Evolutionary conservation across 2,888 invertebrate genomes (phyloP).

Genomic region (Pollenia amentaria): DNA sequence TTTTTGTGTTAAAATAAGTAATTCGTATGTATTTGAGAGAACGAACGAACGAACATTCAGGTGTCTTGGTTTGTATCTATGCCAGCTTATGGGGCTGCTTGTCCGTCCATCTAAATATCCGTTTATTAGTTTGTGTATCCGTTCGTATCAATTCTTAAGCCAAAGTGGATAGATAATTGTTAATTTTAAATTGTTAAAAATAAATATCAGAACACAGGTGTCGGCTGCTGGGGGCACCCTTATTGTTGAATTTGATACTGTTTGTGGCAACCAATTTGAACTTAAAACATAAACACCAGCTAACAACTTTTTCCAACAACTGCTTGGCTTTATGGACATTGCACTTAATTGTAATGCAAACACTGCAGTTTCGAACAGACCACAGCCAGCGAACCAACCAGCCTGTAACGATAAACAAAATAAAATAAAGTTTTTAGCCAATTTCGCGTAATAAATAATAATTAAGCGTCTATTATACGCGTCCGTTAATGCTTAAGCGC

Average conservation of each 20-base stretch:
- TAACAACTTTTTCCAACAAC: neutral
- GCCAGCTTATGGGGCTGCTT: neutral
- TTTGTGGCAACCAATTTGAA: constrained; percentile 5
- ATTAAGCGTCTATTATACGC: constrained; percentile 79
- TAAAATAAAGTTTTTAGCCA: constrained; percentile 66
- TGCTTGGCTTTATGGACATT: constrained; percentile 30
- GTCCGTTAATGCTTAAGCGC: constrained; percentile 64
- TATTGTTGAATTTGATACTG: constrained; percentile 56
- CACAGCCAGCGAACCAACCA: constrained; percentile 14
- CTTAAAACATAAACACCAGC: neutral
- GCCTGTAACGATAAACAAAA: neutral
- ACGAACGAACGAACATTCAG: constrained; percentile 57
- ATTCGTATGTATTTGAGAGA: neutral
- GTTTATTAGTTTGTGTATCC: constrained; percentile 41
- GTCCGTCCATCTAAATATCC: neutral
- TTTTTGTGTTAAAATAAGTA: neutral
- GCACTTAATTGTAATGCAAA: constrained; percentile 4
- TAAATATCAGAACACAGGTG: constrained; percentile 72
- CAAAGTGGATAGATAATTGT: constrained; percentile 41
- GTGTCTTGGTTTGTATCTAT: constrained; percentile 22
- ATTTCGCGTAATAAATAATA: constrained; percentile 79
- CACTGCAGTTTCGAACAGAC: constrained; percentile 31
- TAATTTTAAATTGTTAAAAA: constrained; percentile 22
- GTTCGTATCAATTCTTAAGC: constrained; percentile 55
- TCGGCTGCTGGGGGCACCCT: constrained; percentile 75